These are phyloP conservation scores for Timema cristinae DNA, from an alignment of 2,888 invertebrate species.

Conservation along the genomic window DNA sequence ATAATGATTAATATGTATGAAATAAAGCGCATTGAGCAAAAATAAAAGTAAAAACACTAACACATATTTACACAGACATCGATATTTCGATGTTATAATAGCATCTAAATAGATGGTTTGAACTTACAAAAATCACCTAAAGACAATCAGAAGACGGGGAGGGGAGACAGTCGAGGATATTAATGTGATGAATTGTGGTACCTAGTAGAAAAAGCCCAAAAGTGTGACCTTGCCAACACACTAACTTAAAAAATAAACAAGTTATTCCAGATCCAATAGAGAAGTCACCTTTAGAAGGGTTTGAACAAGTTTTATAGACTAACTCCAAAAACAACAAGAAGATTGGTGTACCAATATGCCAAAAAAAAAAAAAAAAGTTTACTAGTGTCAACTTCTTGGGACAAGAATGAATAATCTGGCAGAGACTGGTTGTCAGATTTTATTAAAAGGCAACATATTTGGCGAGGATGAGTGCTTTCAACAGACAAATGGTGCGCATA, in stretches of 20 bases:
- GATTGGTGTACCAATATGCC: constrained; percentile 32
- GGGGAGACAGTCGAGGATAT: background rate
- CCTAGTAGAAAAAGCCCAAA: background rate
- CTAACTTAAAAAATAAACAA: constrained; percentile 12
- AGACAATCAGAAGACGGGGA: too few species aligned
- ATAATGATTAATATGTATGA: too few species aligned
- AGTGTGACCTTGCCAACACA: constrained; percentile 5
- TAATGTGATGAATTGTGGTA: background rate
- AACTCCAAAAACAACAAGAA: constrained; percentile 25
- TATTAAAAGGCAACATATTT: constrained; percentile 33
- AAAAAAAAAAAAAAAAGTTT: constrained; percentile 30
- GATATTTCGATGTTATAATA: too few species aligned
- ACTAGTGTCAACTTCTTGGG: constrained; percentile 24
- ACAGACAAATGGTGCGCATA: constrained; percentile 18
- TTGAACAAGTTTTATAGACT: constrained; percentile 28
- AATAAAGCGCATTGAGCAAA: too few species aligned
- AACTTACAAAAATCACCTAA: too few species aligned
- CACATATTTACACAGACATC: too few species aligned
- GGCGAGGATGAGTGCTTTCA: constrained; percentile 31
- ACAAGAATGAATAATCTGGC: constrained; percentile 23
- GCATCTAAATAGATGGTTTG: too few species aligned
- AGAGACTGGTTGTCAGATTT: constrained; percentile 31
- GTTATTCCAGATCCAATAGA: constrained; percentile 31
- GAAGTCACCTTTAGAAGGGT: constrained; percentile 29
- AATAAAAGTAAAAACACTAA: too few species aligned